Base-by-base conservation (phyloP, 30 jellyfish, hydroid and myxozoan species). In the Aurelia coerulea region DNA sequence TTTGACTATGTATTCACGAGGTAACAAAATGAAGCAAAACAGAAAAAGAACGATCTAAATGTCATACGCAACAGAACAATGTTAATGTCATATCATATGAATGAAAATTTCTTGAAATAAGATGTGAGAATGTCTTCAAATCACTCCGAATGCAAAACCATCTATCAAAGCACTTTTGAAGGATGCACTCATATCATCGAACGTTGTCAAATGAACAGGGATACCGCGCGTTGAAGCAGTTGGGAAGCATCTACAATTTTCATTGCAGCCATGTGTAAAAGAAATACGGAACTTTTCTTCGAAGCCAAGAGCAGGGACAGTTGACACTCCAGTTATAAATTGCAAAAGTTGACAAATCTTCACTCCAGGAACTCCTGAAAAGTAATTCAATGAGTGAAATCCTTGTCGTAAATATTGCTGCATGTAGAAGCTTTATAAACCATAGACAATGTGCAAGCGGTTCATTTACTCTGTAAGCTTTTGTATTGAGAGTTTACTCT, bases 281-380 rank as follows among this genome's bases (percentile, higher is more conserved):
- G 64, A 34, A 8, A 81, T 14, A 49, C 64, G 74, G 5, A 81
- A 46, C 29, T 46, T 81, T 14, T 16, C 62, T 16, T 19, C 62
- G 18, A 81, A 81, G 10, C 91, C 91, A 81, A 81, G 91, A 10
- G 56, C 68, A 9, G 91, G 91, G 42, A 81, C 91, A 18, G 91
- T 66, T 58, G 68, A 18, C 65, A n/a, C 63, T 58, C 49, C 68
- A 3, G 68, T 58, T 15, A 58, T 58, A 58, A 58, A 58, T 18
- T 58, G 68, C 68, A 58, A 58, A 4, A 58, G 68, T 58, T 58
- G 68, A 58, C 68, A 58, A 58, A 58, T 58, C 4, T 58, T 58
- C 68, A 18, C 9, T 58, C 29, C 68, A 58, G 6, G 68, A 58
- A 18, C 68, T 58, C 68, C 68, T 58, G 68, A 58, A 58, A 58